phyloP scores from a whole-genome alignment of 2,113 vertebrate species.

The Apodemus sylvaticus region DNA sequence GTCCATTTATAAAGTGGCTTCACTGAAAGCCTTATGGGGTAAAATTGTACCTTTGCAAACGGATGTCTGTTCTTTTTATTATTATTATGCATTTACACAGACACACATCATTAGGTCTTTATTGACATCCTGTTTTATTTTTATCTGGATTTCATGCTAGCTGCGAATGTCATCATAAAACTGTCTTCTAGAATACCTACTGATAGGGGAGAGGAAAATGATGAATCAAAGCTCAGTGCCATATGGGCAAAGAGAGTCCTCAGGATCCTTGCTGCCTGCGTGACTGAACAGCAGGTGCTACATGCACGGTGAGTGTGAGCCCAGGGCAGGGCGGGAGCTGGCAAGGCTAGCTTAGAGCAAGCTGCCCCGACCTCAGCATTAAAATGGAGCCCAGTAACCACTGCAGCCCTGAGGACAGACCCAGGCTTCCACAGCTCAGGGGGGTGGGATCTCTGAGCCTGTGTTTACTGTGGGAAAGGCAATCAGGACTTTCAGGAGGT shows the following conservation, averaged over 20 bases:
- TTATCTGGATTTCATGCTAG: slow-evolving; percentile 73
- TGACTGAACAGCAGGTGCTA: slow-evolving; percentile 47
- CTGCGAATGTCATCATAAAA: slow-evolving; percentile 72
- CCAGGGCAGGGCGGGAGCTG: not conserved
- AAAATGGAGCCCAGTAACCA: not conserved
- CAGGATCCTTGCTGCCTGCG: slow-evolving; percentile 52
- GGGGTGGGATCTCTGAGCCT: not conserved
- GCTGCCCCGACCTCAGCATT: not conserved
- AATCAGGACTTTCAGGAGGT: not conserved
- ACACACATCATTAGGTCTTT: slow-evolving; percentile 73
- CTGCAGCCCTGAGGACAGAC: not conserved
- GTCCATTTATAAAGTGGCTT: slow-evolving; percentile 65
- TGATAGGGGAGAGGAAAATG: slow-evolving; percentile 56
- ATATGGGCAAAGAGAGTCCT: slow-evolving; percentile 66
- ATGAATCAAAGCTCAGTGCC: slow-evolving; percentile 51
- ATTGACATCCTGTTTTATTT: slow-evolving; percentile 81
- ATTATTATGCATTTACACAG: slow-evolving; percentile 68
- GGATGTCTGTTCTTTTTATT: slow-evolving; percentile 68
- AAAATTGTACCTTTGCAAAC: slow-evolving; percentile 64
- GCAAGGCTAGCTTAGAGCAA: not conserved
- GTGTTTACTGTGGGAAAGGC: not conserved
- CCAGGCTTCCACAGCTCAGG: not conserved
- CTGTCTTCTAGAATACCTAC: slow-evolving; percentile 69
- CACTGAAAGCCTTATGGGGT: slow-evolving; percentile 48
- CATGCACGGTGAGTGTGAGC: fast-evolving